Base-by-base conservation (phyloP, 2,888 invertebrate species). In the Calephelis perditalis region DNA sequence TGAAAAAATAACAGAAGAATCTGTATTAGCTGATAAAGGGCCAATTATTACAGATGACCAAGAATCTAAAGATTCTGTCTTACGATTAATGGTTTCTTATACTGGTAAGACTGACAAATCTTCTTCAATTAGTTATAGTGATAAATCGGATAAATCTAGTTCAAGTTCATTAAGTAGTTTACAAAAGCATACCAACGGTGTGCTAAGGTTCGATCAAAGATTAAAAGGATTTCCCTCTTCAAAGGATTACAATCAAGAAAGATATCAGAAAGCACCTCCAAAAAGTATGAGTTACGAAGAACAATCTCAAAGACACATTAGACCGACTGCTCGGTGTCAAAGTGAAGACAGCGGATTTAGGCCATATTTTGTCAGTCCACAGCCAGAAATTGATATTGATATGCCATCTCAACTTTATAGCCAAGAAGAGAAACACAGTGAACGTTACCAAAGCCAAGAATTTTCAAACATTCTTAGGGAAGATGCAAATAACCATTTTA, bases 401-500 rank as follows among this genome's bases (percentile, higher is more conserved):
- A 86, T 89, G 78, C 90, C 91, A 11, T 91, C 91, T 40, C 85
- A 92, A 57, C 79, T 93, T 8, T 93, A 93, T 70, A 92, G 92
- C 56, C 92, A 92, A 71, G 92, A 91, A 75, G 93, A 93, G 69
- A 93, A 93, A 71, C 86, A 93, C 52, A 92, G 92, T 26, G 92
- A 92, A 73, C 91, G 93, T 2, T 93, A 93, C 74, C 93, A 93
- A 77, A 93, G 93, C 67, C 93, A 93, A 78, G 93, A 93, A 68
- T 93, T 93, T 76, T 91, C 93, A 0, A 85, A 81, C 63, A 84
- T 90, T 26, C 79, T 91, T 61, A 80, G 84, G 12, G 90, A 90
- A 61, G 86, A 88, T 64, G 67, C 70, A 26, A 68, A 73, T 65
- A 76, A 78, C 63, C 86, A 88, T 62, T 90, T 88, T 66, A 81